Evolutionary conservation across 2,797 vertebrate genomes (phyloP).

Genomic region (Squalus acanthias): DNA sequence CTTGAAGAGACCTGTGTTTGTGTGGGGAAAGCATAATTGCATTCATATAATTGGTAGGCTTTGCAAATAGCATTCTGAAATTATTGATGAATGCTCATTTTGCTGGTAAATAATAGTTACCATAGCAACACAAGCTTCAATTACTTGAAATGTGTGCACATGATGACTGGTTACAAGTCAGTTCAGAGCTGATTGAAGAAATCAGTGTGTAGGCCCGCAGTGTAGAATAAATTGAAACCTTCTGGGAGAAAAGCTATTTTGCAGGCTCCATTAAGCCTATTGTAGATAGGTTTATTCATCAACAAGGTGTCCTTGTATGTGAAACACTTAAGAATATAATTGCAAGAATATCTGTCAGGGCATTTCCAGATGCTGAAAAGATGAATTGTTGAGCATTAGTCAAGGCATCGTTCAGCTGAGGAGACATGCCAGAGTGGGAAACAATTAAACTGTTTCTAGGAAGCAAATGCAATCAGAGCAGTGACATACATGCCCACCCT

Average conservation of each 20-base stretch:
- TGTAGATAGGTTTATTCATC: slow-evolving; percentile 53
- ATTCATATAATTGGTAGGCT: background rate
- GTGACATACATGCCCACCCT: slow-evolving; percentile 38
- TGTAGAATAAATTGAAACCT: slow-evolving; percentile 51
- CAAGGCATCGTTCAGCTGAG: slow-evolving; percentile 47
- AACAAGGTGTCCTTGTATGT: slow-evolving; percentile 48
- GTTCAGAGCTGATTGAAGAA: background rate
- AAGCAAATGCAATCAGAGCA: slow-evolving; percentile 45
- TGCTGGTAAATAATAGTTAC: background rate
- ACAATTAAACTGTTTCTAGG: slow-evolving; percentile 46
- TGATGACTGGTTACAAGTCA: slow-evolving; percentile 5
- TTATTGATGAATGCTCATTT: background rate
- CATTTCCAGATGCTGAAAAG: slow-evolving; percentile 42
- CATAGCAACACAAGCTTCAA: background rate
- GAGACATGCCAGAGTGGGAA: slow-evolving; percentile 40
- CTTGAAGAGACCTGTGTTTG: background rate
- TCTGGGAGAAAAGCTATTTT: slow-evolving; percentile 49
- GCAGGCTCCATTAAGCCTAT: slow-evolving; percentile 52
- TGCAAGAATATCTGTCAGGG: slow-evolving; percentile 50
- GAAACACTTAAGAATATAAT: slow-evolving; percentile 51
- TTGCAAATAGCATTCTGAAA: background rate
- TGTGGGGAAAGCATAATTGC: background rate
- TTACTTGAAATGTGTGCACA: background rate
- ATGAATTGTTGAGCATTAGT: slow-evolving; percentile 42
- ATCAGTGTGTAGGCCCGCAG: slow-evolving; percentile 37